phyloP scores from a whole-genome alignment of 2,113 vertebrate species.

The Lota lota region DNA sequence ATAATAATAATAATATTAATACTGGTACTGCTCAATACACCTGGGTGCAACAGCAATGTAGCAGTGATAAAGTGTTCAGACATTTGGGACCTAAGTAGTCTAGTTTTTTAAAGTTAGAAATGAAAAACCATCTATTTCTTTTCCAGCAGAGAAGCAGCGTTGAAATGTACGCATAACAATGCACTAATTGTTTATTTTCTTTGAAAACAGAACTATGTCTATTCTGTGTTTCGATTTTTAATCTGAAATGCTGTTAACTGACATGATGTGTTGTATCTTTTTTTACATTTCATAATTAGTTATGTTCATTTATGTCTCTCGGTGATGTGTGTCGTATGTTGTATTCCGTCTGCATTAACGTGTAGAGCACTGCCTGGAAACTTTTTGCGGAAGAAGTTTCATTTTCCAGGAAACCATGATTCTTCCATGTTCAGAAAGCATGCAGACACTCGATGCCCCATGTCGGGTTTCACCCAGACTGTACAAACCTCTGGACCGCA shows the following conservation, averaged over 20 bases:
- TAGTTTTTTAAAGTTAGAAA: constrained; percentile 4
- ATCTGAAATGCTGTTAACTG: constrained; percentile 31
- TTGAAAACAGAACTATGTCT: constrained; percentile 26
- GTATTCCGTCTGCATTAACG: no score
- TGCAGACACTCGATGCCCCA: no score
- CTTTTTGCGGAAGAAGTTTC: no score
- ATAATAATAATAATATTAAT: constrained; percentile 1
- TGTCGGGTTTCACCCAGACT: no score
- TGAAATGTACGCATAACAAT: constrained; percentile 46
- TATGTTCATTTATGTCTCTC: no score
- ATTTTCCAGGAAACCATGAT: no score
- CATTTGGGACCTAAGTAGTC: constrained; percentile 45
- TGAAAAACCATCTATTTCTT: no score
- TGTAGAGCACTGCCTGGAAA: no score
- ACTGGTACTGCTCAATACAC: constrained; percentile 18
- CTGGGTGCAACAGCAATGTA: constrained; percentile 39
- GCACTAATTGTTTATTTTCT: constrained; percentile 52
- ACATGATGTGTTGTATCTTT: constrained; percentile 2
- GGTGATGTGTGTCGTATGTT: no score
- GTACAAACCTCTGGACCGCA: no score
- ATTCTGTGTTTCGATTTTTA: constrained; percentile 9
- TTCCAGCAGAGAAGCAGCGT: constrained; percentile 1
- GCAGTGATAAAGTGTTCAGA: constrained; percentile 38
- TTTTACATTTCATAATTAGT: not conserved
- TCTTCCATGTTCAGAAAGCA: no score